Conservation (phyloP, 2,113 vertebrate genomes). For the Anas platyrhynchos region DNA sequence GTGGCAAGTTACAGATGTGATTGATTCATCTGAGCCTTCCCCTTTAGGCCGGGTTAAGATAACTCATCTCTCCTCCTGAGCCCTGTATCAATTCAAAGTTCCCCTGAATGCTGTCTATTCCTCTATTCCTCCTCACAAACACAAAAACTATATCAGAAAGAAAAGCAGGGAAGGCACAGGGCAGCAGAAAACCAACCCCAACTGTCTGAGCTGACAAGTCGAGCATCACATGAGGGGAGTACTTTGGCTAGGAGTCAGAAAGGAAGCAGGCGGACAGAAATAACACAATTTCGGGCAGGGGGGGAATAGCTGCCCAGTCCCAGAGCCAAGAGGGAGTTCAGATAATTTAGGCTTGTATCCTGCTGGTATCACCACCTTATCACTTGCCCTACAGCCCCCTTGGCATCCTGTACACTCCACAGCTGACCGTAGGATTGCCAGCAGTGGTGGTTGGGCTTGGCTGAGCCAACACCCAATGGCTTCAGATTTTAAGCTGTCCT, state of each 20-base stretch:
- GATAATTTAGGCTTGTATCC: not conserved
- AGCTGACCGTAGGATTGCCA: not conserved
- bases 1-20: not conserved
- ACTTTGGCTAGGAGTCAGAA: not conserved
- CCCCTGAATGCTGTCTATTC: not conserved
- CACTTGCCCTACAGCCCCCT: not conserved
- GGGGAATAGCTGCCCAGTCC: not conserved
- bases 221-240: not conserved
- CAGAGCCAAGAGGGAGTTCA: not conserved
- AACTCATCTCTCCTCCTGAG: not conserved
- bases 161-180: not conserved
- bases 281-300: fast-evolving
- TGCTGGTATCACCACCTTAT: not conserved
- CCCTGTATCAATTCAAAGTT: not conserved
- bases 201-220: not conserved
- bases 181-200: not conserved
- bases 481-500: not conserved
- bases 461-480: not conserved
- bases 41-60: not conserved
- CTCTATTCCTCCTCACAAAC: not conserved
- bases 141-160: not conserved
- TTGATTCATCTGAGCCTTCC: not conserved
- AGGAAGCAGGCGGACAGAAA: not conserved
- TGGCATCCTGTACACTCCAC: fast-evolving
- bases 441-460: fast-evolving